Conservation (phyloP, 2,113 vertebrate species). For the Apodemus speciosus region DNA sequence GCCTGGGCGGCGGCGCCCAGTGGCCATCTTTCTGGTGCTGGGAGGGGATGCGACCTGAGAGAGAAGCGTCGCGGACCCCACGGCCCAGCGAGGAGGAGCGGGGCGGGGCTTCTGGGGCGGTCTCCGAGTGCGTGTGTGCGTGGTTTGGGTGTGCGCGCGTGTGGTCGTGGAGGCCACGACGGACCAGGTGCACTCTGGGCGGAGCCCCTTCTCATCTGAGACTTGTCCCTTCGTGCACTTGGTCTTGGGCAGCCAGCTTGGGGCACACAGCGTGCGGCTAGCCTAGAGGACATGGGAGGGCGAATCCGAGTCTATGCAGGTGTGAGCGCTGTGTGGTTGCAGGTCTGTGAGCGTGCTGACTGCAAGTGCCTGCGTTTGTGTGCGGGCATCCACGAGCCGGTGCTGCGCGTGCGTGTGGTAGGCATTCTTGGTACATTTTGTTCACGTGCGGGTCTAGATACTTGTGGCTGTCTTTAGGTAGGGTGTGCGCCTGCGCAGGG, state of each 20-base stretch:
- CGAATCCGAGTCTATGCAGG: not conserved
- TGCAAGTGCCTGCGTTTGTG: constrained; percentile 58
- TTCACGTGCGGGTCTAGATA: constrained; percentile 44
- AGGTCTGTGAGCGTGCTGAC: constrained; percentile 41
- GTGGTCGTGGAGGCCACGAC: not conserved
- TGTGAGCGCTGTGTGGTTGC: not conserved
- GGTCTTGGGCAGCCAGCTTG: not conserved
- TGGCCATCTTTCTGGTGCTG: constrained; percentile 48
- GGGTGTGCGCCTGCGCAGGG: constrained; percentile 65
- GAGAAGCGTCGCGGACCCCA: constrained; percentile 77
- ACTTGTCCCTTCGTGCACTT: not conserved
- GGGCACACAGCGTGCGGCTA: not conserved
- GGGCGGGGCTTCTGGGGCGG: constrained; percentile 35
- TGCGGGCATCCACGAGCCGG: not conserved
- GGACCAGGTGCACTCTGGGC: constrained; percentile 40
- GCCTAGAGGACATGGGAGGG: constrained; percentile 65
- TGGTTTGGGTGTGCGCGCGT: constrained; percentile 17
- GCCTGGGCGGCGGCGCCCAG: constrained; percentile 52
- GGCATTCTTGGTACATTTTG: constrained; percentile 26
- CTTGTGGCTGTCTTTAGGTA: constrained; percentile 27
- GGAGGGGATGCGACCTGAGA: constrained; percentile 56
- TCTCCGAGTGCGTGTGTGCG: not conserved
- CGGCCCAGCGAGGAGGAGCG: constrained; percentile 79
- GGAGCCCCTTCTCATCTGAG: constrained; percentile 29
- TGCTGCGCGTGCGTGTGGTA: constrained; percentile 62